Base-by-base conservation (phyloP, 2,113 vertebrate species). In the Cynocephalus volans region DNA sequence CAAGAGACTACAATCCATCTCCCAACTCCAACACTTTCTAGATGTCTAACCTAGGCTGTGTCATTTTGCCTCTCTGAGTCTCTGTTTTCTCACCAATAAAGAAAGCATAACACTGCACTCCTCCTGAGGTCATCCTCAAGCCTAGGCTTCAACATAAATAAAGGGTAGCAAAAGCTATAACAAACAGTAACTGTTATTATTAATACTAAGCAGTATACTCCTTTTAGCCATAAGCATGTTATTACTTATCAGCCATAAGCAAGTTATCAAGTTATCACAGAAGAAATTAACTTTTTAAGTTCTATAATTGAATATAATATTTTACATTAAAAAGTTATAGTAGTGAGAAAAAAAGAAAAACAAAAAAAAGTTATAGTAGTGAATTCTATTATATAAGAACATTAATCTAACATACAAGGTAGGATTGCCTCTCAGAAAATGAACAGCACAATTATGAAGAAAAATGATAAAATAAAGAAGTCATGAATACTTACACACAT, bases 201-300 rank as follows among this genome's bases (percentile, higher is more conserved):
- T 83, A 50, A 31, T 21, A 77, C 1, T 8, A 79, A 83, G 31
- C 31, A 28, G n/a, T 5, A 12, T 1, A 17, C 41, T 65, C 19
- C 70, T 80, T 83, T 23, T 23, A 58, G 75, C 54, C 60, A 18
- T n/a, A 77, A 83, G 67, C 33, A 28, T 41, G 41, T 41, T 41
- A 41, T 41, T 4, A 41, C 41, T 41, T 41, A 41, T 41, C 41
- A 58, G 75, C 54, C 60, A 18, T n/a, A 77, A 83, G 67, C 33
- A 28, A 41, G 41, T 41, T 41, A 41, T 41, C 41, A 13, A 80
- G 54, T 14, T 26, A 45, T 17, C 23, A 36, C 2, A 18, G 56
- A 62, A 90, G 50, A 36, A 88, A 72, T 41, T 60, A 83, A 90
- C 75, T 90, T 79, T 64, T 70, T 87, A 4, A 84, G 67, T 54